A percentile compares a stretch with the other conserved stretches of the same genome.
phyloP scores from a whole-genome alignment of 2,113 vertebrate species.

The Eretmochelys imbricata region DNA sequence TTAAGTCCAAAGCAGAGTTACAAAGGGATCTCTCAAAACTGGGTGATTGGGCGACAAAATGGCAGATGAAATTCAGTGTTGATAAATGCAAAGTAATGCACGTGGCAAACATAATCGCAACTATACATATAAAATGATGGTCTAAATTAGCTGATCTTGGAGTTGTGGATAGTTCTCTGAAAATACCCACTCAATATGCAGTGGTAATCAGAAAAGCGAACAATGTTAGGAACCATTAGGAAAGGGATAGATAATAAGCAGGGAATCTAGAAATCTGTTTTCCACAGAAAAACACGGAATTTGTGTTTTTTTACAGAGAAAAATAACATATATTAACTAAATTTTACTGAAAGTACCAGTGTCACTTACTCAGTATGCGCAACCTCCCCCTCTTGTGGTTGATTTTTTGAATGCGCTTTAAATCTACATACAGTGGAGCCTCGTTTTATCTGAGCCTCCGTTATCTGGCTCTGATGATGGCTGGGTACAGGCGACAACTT shows the following conservation, averaged over 20 bases:
- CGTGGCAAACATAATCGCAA: neutral
- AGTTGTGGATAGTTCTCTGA: neutral
- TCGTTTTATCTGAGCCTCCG: no score
- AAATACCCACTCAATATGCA: neutral
- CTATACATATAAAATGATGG: neutral
- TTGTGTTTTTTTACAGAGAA: no score
- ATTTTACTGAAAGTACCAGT: no score
- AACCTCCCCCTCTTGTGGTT: no score
- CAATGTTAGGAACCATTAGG: neutral
- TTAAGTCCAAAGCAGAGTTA: neutral
- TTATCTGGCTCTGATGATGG: no score
- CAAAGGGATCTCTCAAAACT: neutral
- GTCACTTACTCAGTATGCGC: no score
- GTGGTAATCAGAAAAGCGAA: neutral
- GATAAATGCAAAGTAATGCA: neutral
- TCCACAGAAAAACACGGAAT: no score
- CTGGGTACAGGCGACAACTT: no score
- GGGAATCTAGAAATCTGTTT: neutral
- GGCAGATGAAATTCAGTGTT: neutral
- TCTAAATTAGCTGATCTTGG: neutral
- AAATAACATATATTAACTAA: no score
- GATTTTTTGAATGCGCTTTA: no score
- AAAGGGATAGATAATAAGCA: neutral
- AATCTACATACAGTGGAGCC: no score
- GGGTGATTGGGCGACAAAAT: neutral